Evolutionary conservation across 1,140 invertebrate species (phyloP).

Genomic region (Vanessa atalanta): DNA sequence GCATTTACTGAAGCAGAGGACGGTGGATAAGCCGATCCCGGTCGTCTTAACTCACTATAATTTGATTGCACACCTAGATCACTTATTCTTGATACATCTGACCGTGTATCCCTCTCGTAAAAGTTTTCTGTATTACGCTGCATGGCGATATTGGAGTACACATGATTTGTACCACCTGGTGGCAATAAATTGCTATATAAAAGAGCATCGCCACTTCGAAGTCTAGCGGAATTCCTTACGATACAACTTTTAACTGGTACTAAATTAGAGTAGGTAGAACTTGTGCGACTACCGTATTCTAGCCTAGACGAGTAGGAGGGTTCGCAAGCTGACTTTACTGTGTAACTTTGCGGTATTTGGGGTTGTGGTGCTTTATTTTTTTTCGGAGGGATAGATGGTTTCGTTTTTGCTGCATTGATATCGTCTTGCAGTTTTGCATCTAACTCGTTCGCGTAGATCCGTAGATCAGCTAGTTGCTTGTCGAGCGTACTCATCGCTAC

Average conservation of each 20-base stretch:
- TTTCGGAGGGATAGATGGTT: constrained; percentile 75
- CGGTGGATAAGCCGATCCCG: constrained; percentile 72
- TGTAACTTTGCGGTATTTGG: constrained; percentile 81
- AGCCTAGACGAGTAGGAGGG: constrained; percentile 76
- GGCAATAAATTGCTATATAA: constrained; percentile 82
- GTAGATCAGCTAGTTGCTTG: constrained; percentile 81
- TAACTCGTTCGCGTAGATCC: constrained; percentile 80
- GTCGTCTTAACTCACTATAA: constrained; percentile 90
- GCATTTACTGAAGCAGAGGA: constrained; percentile 76
- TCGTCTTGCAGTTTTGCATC: constrained; percentile 79
- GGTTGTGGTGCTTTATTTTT: constrained; percentile 70
- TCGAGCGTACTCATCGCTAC: constrained; percentile 79
- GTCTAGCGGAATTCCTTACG: constrained; percentile 70
- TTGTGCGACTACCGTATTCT: constrained; percentile 69
- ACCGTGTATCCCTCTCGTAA: constrained; percentile 76
- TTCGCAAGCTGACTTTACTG: constrained; percentile 75
- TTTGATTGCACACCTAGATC: constrained; percentile 83
- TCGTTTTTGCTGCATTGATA: constrained; percentile 71
- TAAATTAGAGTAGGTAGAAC: constrained; percentile 76
- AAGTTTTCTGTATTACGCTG: constrained; percentile 65
- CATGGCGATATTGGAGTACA: constrained; percentile 80
- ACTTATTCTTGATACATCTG: constrained; percentile 67
- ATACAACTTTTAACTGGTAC: constrained; percentile 79
- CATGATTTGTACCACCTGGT: constrained; percentile 72
- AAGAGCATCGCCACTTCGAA: constrained; percentile 77